Evolutionary conservation across 2,888 invertebrate species (phyloP), one percentile per base, ranked within the genome.

Genomic region (Drosophila picticornis): DNA sequence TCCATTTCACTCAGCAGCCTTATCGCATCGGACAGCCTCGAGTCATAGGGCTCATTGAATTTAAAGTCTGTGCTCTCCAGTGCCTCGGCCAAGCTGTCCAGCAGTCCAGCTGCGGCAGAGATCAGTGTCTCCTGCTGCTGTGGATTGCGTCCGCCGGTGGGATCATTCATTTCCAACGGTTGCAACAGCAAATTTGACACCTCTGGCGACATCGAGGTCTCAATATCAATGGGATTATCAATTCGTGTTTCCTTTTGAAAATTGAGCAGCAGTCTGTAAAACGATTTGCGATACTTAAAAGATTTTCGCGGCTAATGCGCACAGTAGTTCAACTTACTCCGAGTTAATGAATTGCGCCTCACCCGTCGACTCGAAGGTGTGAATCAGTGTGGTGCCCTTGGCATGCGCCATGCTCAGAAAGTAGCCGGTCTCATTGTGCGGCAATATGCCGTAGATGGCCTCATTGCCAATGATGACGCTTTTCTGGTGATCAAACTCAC

Each of bases 341-440:
- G 93, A 93, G 67, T 92, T 92, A 11, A 93, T 92, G 64, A 86
- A 93, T 63, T 93, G 93, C 4, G 93, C 93, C 81, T 93, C 93
- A 19, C 93, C 93, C 13, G 93, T 93, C 0, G 93, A 93, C 77
- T 93, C 93, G 62, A 93, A 93, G 19, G 93, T 93, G 72, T 93
- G 93, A 29, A 93, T 85, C n/a, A 93, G 77, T 13, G 93, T 92
- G 19, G 92, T 92, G n/a, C 93, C 93, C 80, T 93, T 93, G 6
- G 93, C 92, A 68, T 93, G 92, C 2, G 92, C 93, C 89, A 91
- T 91, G 63, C 91, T 91, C 2, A 93, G 76, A 56, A 92, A 93
- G 75, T 93, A 93, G 1, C 91, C 91, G 9, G 93, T 92, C 64
- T 91, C 92, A 34, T 91, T 78, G 78, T 93, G 93, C 3, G 92